Evolutionary conservation across 2,113 vertebrate species (phyloP).

Genomic region (Rhipidura dahli): DNA sequence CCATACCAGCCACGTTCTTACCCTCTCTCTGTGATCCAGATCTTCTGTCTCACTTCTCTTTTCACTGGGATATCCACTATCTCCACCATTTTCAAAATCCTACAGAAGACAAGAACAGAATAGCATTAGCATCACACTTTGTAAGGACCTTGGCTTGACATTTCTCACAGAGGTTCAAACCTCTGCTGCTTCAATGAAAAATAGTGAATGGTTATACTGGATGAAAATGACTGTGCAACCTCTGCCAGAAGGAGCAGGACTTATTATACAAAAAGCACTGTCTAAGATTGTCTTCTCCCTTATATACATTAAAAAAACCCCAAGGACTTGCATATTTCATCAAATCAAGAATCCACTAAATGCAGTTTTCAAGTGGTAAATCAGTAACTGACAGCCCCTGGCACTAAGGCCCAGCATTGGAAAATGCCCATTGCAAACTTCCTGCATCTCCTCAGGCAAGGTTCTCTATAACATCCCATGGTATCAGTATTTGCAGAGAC

Average conservation of each 20-base stretch:
- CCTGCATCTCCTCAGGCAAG: not conserved
- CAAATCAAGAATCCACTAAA: not conserved
- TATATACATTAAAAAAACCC: not conserved
- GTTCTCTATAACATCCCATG: not conserved
- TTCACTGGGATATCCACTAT: conserved; percentile 96
- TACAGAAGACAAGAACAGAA: conserved; percentile 31
- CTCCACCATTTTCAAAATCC: conserved; percentile 91
- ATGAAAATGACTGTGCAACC: not conserved
- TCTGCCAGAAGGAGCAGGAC: not conserved
- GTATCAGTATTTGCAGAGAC: not conserved
- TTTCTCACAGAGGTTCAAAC: not conserved
- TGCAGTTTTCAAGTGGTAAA: not conserved
- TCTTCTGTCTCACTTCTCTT: conserved; percentile 87
- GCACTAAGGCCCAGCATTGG: not conserved
- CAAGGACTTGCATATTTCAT: not conserved
- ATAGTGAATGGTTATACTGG: not conserved
- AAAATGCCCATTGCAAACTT: not conserved
- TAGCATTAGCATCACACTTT: not conserved
- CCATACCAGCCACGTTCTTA: conserved; percentile 35
- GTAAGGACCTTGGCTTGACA: not conserved
- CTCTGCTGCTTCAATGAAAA: not conserved
- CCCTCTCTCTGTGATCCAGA: conserved; percentile 82
- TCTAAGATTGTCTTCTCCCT: not conserved
- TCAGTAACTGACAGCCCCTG: not conserved
- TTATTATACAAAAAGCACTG: not conserved